Evolutionary conservation across 2,888 invertebrate genomes (phyloP).

Genomic region (Ferdinandea cuprea): DNA sequence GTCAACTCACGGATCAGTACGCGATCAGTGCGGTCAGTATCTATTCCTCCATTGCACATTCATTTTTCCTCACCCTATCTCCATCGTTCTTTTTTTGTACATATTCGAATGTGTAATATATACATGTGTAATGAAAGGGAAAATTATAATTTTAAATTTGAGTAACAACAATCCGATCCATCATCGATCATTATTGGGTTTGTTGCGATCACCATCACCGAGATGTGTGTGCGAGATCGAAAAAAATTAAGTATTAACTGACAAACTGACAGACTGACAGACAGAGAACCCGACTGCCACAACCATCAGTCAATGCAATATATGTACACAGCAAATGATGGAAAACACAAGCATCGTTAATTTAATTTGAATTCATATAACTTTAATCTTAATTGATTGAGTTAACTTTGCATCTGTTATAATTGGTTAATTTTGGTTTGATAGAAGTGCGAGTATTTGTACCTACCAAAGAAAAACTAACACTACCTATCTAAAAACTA

Average conservation of each 20-base stretch:
- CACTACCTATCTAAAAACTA: not conserved
- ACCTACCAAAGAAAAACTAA: not conserved
- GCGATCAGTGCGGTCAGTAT: constrained; percentile 55
- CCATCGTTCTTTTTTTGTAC: not conserved
- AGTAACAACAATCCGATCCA: constrained; percentile 30
- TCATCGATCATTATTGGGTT: constrained; percentile 65
- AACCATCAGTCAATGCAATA: constrained; percentile 30
- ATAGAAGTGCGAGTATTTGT: too few species aligned
- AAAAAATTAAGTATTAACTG: constrained; percentile 44
- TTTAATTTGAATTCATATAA: constrained; percentile 63
- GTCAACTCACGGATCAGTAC: constrained; percentile 48
- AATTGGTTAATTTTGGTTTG: constrained; percentile 21
- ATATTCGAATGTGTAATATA: not conserved
- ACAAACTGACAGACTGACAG: constrained; percentile 47
- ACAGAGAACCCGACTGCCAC: constrained; percentile 3
- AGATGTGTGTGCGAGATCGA: constrained; percentile 16
- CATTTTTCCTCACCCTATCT: constrained; percentile 2
- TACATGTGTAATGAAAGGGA: constrained; percentile 30
- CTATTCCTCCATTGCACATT: constrained; percentile 40
- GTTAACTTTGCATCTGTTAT: constrained; percentile 17
- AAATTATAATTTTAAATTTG: constrained; percentile 44
- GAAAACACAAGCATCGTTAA: constrained; percentile 44
- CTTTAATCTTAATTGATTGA: constrained; percentile 67
- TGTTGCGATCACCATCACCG: constrained; percentile 43
- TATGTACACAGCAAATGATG: too few species aligned